Percentiles rank a stretch among this genome's conserved stretches.
phyloP scores from a whole-genome alignment of 2,797 vertebrate species.

The Coluber constrictor region DNA sequence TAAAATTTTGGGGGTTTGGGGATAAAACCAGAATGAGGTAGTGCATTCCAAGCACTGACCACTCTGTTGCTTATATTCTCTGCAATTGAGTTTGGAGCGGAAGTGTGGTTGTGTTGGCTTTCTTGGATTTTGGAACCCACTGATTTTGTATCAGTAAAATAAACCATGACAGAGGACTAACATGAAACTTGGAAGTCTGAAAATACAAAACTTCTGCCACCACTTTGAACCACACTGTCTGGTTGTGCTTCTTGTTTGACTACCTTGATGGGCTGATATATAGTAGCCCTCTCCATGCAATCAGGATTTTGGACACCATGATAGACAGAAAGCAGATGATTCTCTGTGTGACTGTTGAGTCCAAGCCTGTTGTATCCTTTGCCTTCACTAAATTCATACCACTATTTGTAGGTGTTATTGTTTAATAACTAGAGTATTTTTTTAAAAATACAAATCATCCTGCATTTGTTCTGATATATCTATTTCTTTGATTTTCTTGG shows the following conservation, averaged over 20 bases:
- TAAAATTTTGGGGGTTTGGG: too few relatives aligned
- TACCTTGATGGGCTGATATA: neutral
- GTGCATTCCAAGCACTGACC: too few relatives aligned
- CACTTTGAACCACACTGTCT: too few relatives aligned
- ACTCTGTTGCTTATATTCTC: too few relatives aligned
- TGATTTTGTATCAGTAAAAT: too few relatives aligned
- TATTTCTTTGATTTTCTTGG: neutral
- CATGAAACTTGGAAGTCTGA: too few relatives aligned
- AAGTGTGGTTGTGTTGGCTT: too few relatives aligned
- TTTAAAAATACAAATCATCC: neutral
- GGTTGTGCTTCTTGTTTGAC: neutral
- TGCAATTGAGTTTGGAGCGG: too few relatives aligned
- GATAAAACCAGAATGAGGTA: too few relatives aligned
- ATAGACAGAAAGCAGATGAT: neutral
- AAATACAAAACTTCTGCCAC: too few relatives aligned
- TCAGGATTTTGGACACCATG: neutral
- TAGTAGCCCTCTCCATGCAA: neutral
- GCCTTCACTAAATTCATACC: neutral
- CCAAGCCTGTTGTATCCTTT: neutral
- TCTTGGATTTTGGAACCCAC: too few relatives aligned
- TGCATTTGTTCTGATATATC: neutral
- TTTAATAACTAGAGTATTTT: neutral
- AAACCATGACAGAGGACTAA: too few relatives aligned
- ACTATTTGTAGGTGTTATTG: neutral
- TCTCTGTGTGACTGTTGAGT: neutral